Evolutionary conservation across 2,797 vertebrate species (phyloP).

Genomic region (Siniperca obscura): DNA sequence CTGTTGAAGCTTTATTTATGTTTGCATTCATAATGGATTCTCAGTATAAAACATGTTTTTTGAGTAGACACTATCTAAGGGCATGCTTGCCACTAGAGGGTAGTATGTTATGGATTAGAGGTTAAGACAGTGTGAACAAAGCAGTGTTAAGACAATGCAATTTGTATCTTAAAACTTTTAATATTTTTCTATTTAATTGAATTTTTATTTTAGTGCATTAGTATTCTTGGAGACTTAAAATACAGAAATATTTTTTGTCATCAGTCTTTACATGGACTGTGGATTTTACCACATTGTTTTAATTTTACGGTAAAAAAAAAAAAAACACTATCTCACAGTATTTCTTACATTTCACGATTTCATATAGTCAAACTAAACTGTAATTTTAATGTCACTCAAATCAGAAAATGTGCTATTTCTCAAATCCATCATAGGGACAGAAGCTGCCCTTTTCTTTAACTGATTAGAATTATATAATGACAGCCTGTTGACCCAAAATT

Average conservation of each 20-base stretch:
- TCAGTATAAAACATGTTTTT: constrained; percentile 21
- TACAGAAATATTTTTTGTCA: background rate
- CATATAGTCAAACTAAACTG: constrained; percentile 26
- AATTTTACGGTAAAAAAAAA: background rate
- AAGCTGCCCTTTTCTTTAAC: constrained; percentile 39
- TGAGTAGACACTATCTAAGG: constrained; percentile 26
- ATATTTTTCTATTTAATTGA: background rate
- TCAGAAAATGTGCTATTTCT: constrained; percentile 37
- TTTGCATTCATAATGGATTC: constrained; percentile 31
- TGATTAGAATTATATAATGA: constrained; percentile 59
- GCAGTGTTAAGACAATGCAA: constrained; percentile 21
- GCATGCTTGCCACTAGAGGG: constrained; percentile 83
- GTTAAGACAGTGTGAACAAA: constrained; percentile 45
- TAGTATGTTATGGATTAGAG: constrained; percentile 76
- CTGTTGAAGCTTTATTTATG: constrained; percentile 24
- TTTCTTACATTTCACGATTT: constrained; percentile 23
- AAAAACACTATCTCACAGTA: background rate
- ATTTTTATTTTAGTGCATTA: constrained; percentile 1
- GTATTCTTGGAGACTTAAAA: constrained; percentile 6
- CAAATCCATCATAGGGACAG: constrained; percentile 17
- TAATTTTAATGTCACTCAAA: constrained; percentile 41
- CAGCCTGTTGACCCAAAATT: constrained; percentile 65
- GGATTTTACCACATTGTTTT: constrained; percentile 10
- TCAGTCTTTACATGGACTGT: background rate
- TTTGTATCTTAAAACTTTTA: constrained; percentile 25